A percentile compares a stretch with the other conserved stretches of the same genome.
Conservation (phyloP, 2,888 invertebrate species). For the Hirtodrosophila duncani region DNA sequence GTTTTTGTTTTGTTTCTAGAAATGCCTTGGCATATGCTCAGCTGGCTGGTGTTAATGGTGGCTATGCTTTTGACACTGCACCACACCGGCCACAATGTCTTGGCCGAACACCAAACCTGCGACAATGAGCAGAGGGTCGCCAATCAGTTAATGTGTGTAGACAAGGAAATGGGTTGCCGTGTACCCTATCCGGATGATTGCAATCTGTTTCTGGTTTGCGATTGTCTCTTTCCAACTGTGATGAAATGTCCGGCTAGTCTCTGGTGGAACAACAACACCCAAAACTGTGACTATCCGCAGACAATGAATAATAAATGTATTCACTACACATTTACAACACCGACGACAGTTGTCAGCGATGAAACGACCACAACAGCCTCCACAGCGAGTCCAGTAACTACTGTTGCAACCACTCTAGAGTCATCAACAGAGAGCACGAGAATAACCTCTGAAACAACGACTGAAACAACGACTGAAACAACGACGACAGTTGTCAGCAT, state of each 20-base stretch:
- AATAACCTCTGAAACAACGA: background rate
- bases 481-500: background rate
- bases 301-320: conserved; percentile 32
- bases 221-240: conserved; percentile 43
- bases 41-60: conserved; percentile 12
- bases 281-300: conserved; percentile 58
- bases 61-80: conserved; percentile 7
- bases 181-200: conserved; percentile 49
- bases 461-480: conserved; percentile 1
- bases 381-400: background rate
- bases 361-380: too few species aligned
- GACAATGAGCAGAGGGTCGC: conserved; percentile 44
- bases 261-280: conserved; percentile 53
- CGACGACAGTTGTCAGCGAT: conserved; percentile 14
- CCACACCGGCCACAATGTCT: conserved; percentile 3
- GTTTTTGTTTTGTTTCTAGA: too few species aligned
- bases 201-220: conserved; percentile 47
- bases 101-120: conserved; percentile 25
- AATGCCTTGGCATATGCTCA: too few species aligned
- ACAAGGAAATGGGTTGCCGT: conserved; percentile 43
- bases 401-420: background rate
- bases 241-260: conserved; percentile 36
- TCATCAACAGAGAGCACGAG: background rate
- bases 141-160: conserved; percentile 49
- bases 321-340: conserved; percentile 32